Conservation (phyloP, 2,113 vertebrate species). For the Athene noctua region DNA sequence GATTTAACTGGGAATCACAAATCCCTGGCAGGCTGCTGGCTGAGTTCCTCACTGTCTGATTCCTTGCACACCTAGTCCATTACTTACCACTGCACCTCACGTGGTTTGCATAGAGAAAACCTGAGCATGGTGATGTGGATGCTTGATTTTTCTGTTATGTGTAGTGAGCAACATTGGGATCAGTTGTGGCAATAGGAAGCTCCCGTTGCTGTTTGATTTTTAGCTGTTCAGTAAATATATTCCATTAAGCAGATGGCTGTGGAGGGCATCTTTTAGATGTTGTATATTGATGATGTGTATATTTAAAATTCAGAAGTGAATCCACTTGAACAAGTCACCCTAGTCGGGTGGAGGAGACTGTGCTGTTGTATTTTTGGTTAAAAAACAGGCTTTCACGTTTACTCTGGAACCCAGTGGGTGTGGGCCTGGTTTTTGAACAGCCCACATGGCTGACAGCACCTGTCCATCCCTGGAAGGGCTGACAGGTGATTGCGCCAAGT, state of each 20-base stretch:
- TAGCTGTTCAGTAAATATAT: not conserved
- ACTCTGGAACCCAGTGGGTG: not conserved
- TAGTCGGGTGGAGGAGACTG: not conserved
- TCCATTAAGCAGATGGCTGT: not conserved
- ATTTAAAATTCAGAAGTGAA: not conserved
- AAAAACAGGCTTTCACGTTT: not conserved
- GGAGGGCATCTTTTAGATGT: not conserved
- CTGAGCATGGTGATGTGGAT: not conserved
- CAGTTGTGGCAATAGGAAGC: not conserved
- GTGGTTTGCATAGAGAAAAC: not conserved
- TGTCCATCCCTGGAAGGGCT: not conserved
- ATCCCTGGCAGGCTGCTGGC: not conserved
- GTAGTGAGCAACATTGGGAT: not conserved
- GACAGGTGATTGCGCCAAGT: too few relatives aligned
- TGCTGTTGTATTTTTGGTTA: not conserved
- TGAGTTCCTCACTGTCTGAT: not conserved
- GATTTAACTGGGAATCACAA: not conserved
- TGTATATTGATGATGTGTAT: not conserved
- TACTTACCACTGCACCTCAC: not conserved
- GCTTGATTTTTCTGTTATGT: not conserved
- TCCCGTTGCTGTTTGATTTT: not conserved
- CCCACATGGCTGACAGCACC: rapidly evolving
- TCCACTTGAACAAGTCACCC: not conserved
- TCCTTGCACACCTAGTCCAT: not conserved
- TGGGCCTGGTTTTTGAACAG: not conserved